Conservation (phyloP, 1,140 invertebrate genomes). For the Habropoda laboriosa region DNA sequence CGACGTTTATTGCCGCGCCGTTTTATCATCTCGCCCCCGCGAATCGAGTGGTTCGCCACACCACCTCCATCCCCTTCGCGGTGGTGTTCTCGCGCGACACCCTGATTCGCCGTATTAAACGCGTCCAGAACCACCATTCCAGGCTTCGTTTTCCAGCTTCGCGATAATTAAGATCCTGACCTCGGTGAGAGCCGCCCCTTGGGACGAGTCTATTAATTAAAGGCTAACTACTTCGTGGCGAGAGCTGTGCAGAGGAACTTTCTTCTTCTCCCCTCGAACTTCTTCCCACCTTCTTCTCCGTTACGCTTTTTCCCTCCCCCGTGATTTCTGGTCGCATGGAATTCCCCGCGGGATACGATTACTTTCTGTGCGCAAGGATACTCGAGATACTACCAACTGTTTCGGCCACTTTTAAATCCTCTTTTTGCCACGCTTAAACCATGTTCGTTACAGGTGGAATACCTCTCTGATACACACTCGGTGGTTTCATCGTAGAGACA, state of each 20-base stretch:
- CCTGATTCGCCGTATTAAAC: constrained; percentile 41
- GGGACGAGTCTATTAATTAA: constrained; percentile 79
- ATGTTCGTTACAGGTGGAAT: too few relatives aligned
- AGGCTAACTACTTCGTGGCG: constrained; percentile 77
- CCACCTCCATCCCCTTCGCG: not conserved
- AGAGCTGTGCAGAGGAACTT: constrained; percentile 40
- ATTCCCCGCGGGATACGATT: not conserved
- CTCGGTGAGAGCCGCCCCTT: constrained; percentile 25
- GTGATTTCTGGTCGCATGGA: constrained; percentile 16
- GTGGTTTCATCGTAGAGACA: too few relatives aligned
- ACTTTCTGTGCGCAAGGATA: constrained; percentile 9
- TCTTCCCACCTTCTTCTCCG: not conserved
- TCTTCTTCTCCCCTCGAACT: constrained; percentile 31
- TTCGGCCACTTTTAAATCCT: too few relatives aligned
- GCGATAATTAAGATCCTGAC: constrained; percentile 75
- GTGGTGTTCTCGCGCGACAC: constrained; percentile 13
- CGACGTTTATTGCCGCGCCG: constrained; percentile 45
- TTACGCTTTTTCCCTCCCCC: constrained; percentile 28
- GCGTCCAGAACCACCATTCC: constrained; percentile 48
- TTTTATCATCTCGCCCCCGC: constrained; percentile 35
- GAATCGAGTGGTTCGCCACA: not conserved
- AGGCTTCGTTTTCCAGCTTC: constrained; percentile 70
- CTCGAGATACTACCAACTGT: not conserved
- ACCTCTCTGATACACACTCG: too few relatives aligned
- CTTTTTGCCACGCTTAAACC: too few relatives aligned